phyloP scores from a whole-genome alignment of 2,888 invertebrate genomes.

The Crossocerus cetratus region DNA sequence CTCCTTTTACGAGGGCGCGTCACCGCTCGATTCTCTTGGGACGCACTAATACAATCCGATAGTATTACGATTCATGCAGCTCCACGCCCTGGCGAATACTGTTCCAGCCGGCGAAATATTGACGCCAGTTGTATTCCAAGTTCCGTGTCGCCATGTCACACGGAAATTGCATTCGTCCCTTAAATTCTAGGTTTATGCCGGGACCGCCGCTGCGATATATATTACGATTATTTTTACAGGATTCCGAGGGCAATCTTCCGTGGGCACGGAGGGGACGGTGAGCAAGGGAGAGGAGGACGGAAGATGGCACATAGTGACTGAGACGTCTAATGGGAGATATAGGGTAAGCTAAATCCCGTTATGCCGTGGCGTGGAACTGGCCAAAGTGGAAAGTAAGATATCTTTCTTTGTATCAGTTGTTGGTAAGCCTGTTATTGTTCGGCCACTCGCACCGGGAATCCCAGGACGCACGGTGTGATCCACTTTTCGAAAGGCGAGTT shows the following conservation, averaged over 20 bases:
- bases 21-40: too few relatives aligned
- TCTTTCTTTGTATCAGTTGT: constrained; percentile 15
- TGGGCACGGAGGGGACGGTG: too few relatives aligned
- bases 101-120: too few relatives aligned
- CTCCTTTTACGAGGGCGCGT: too few relatives aligned
- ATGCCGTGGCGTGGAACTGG: constrained; percentile 8
- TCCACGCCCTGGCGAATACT: too few relatives aligned
- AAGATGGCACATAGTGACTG: background rate
- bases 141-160: background rate
- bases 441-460: constrained; percentile 38
- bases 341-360: background rate
- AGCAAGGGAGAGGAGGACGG: too few relatives aligned
- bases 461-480: constrained; percentile 25
- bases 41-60: too few relatives aligned
- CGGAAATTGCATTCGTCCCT: constrained; percentile 10
- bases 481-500: constrained; percentile 50
- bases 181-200: background rate
- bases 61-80: too few relatives aligned
- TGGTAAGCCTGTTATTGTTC: constrained; percentile 39
- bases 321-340: constrained; percentile 5
- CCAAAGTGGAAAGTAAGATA: constrained; percentile 36
- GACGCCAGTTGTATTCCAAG: too few relatives aligned
- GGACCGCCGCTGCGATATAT: background rate
- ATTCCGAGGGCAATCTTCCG: constrained; percentile 11
- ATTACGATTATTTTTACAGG: constrained; percentile 22